These are phyloP conservation scores for Trogon surrucura DNA, from an alignment of 2,113 vertebrate genomes.

Conservation along the genomic window DNA sequence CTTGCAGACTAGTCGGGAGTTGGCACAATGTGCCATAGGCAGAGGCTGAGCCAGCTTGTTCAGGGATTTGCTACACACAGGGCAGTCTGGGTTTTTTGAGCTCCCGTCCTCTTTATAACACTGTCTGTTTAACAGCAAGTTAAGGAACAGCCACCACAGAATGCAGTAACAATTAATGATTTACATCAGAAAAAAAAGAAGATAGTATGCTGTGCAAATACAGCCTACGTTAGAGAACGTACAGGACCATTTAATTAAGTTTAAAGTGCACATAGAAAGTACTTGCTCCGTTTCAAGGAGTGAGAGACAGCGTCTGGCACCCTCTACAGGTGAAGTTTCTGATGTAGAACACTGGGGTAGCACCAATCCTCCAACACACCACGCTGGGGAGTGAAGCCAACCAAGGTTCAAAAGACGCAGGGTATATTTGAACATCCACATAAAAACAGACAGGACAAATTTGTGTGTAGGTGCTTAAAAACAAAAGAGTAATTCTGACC, in stretches of 20 bases:
- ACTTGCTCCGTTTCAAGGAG: background rate
- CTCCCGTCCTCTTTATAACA: conserved; percentile 99
- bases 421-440: background rate
- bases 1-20: conserved; percentile 98
- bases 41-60: conserved; percentile 98
- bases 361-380: background rate
- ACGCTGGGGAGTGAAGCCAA: background rate
- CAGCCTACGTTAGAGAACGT: background rate
- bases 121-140: conserved; percentile 82
- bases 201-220: background rate
- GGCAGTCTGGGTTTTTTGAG: conserved; percentile 98
- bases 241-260: background rate
- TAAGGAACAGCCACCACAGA: conserved; percentile 55
- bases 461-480: background rate
- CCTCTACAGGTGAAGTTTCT: background rate
- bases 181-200: background rate
- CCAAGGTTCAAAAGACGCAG: background rate
- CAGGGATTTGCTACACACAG: conserved; percentile 97
- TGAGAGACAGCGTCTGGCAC: background rate
- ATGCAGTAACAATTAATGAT: no score
- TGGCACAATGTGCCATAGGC: conserved; percentile 99
- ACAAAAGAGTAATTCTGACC: background rate
- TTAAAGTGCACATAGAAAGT: background rate
- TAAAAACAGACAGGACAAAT: background rate
- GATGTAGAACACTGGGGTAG: background rate